These are phyloP conservation scores for Oscheius sp. DNA, from an alignment of 2,888 invertebrate genomes.

Conservation along the genomic window DNA sequence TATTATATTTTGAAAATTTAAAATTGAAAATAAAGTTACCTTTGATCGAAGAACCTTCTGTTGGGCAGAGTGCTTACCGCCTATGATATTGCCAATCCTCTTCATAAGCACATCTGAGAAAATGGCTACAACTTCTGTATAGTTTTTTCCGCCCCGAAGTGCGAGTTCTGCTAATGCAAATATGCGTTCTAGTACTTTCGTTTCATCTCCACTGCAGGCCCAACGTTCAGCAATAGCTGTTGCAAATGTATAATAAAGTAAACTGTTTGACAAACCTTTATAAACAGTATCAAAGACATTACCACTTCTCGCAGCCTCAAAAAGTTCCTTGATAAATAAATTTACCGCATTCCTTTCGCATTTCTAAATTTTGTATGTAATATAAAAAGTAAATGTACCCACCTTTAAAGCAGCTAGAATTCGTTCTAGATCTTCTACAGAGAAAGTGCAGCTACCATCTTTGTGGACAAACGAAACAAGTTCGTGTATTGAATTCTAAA, in stretches of 20 bases:
- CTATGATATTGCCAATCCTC: conserved; percentile 42
- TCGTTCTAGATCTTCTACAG: conserved; percentile 35
- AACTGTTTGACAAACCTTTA: not conserved
- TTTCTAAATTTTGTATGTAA: conserved; percentile 41
- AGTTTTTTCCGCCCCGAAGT: not conserved
- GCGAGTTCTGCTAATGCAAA: conserved; percentile 34
- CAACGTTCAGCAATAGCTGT: conserved; percentile 52
- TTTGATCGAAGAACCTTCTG: conserved; percentile 20
- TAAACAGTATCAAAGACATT: conserved; percentile 31
- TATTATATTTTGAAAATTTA: not conserved
- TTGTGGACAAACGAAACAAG: conserved; percentile 47
- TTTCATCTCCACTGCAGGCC: conserved; percentile 50
- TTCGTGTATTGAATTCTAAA: conserved; percentile 25
- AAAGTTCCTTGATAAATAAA: conserved; percentile 39
- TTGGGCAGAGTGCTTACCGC: conserved; percentile 39
- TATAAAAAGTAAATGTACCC: too few relatives aligned
- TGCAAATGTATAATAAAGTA: not conserved
- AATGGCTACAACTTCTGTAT: conserved; percentile 36
- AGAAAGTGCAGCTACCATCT: conserved; percentile 42
- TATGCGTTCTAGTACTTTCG: conserved; percentile 50
- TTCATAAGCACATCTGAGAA: conserved; percentile 49
- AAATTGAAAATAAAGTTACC: conserved; percentile 25
- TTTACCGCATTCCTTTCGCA: conserved; percentile 41
- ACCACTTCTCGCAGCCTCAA: conserved; percentile 29
- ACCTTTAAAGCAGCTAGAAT: conserved; percentile 7